These are phyloP conservation scores for Dioctria linearis DNA, from an alignment of 2,888 invertebrate species.

Conservation along the genomic window DNA sequence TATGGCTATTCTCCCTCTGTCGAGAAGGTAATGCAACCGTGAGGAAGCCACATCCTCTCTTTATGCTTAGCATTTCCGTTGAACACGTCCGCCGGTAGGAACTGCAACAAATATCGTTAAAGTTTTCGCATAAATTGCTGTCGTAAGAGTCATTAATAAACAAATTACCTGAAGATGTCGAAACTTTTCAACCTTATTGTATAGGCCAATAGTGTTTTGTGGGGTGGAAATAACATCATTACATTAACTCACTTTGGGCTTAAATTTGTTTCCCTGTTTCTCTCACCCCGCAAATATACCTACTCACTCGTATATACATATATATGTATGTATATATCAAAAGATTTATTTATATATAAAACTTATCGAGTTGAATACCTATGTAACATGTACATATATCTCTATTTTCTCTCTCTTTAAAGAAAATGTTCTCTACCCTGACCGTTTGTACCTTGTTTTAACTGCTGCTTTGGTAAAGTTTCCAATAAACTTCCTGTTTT, in stretches of 20 bases:
- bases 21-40: slow-evolving; percentile 26
- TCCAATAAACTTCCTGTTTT: slow-evolving; percentile 41
- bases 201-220: slow-evolving; percentile 12
- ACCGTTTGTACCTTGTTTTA: not conserved
- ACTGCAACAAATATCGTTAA: slow-evolving; percentile 68
- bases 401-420: no score
- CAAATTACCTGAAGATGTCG: slow-evolving; percentile 54
- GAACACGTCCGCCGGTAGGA: slow-evolving; percentile 62
- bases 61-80: slow-evolving; percentile 61
- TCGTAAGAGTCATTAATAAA: slow-evolving; percentile 60
- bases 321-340: not conserved
- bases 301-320: no score
- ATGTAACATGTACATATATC: not conserved
- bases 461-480: slow-evolving; percentile 3
- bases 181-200: slow-evolving; percentile 52
- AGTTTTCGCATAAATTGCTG: slow-evolving; percentile 69
- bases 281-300: not conserved
- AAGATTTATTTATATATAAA: slow-evolving; percentile 45
- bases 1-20: slow-evolving; percentile 32
- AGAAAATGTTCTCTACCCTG: slow-evolving; percentile 9
- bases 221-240: slow-evolving; percentile 12
- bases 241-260: slow-evolving; percentile 30
- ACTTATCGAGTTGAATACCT: not conserved
- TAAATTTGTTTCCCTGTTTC: slow-evolving; percentile 5
- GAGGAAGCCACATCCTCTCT: slow-evolving; percentile 48